Evolutionary conservation across 2,888 invertebrate genomes (phyloP), one percentile per base, ranked within the genome.

Genomic region (Macropis europaea): DNA sequence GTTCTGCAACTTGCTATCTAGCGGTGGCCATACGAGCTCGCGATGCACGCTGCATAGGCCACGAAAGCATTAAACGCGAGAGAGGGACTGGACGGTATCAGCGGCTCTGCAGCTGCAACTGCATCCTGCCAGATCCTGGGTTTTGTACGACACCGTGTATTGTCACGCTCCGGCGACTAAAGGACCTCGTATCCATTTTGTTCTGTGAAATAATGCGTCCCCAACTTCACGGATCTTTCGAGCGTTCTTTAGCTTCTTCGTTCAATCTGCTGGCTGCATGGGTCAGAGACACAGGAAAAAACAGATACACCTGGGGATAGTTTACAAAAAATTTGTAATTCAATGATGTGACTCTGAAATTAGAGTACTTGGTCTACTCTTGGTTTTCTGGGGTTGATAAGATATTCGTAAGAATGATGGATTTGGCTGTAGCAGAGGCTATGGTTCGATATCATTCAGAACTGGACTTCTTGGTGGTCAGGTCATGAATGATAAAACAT

Each of bases 1-100:
- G 32, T 48, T 32, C 54, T 17, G 22, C n/a, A 47, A 59, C 36
- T 47, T 64, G 54, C 57, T 75, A 75, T 75, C 75, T 69, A 32
- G 15, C 61, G 47, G 32, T 38, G 42, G 13, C 76, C 75, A 70
- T 52, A 45, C 52, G 42, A 47, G 60, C 42, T 32, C 36, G 53
- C 7, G 52, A 42, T 13, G 47, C 13, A 34, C 9, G 32, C 45
- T 47, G 61, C 57, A 50, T 63, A 74, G 62, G 52, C 60, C 38
- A 26, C 19, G 45, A 30, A 47, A 73, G 53, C 66, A 66, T 66
- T 73, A 73, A 73, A 66, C 61, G 47, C 28, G 56, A 28, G 38
- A 61, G 52, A 32, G 17, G 34, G 9, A 19, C 40, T 7, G 72
- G n/a, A 30, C 50, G 61, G 48, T 71, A 72, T 69, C 71, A 57